These are phyloP conservation scores for Noctua comes DNA, from an alignment of 2,888 invertebrate species.

Conservation along the genomic window DNA sequence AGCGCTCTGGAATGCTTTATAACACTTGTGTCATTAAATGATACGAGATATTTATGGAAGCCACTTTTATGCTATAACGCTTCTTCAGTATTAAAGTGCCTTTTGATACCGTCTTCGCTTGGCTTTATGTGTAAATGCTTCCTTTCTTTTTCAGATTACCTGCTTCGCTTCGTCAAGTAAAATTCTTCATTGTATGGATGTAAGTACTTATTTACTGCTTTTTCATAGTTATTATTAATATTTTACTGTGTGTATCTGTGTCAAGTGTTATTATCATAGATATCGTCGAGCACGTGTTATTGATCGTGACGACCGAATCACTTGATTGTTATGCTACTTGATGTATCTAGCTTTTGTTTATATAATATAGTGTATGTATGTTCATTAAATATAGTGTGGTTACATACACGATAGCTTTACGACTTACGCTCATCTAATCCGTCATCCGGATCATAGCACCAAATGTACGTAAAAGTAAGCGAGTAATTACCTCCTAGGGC, in stretches of 20 bases:
- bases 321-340: constrained; percentile 19
- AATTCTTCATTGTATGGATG: constrained; percentile 73
- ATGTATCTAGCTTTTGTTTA: constrained; percentile 13
- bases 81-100: constrained; percentile 41
- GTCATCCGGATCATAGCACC: neutral
- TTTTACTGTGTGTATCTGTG: constrained; percentile 23
- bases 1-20: constrained; percentile 2
- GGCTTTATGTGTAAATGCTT: constrained; percentile 67
- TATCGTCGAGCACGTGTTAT: constrained; percentile 35
- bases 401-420: neutral
- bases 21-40: constrained; percentile 19
- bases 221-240: constrained; percentile 42
- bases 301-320: constrained; percentile 25
- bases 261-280: constrained; percentile 42
- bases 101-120: constrained; percentile 52
- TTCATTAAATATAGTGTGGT: neutral
- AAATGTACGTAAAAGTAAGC: neutral
- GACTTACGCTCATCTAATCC: neutral
- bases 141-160: constrained; percentile 72
- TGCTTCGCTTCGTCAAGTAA: constrained; percentile 61
- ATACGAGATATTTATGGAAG: constrained; percentile 11
- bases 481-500: no score
- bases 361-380: neutral
- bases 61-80: constrained; percentile 21
- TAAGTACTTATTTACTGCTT: constrained; percentile 68